Percentiles rank a stretch among this genome's conserved stretches.
phyloP scores from a whole-genome alignment of 2,797 vertebrate genomes.

The Amblyopsis hoosieri region DNA sequence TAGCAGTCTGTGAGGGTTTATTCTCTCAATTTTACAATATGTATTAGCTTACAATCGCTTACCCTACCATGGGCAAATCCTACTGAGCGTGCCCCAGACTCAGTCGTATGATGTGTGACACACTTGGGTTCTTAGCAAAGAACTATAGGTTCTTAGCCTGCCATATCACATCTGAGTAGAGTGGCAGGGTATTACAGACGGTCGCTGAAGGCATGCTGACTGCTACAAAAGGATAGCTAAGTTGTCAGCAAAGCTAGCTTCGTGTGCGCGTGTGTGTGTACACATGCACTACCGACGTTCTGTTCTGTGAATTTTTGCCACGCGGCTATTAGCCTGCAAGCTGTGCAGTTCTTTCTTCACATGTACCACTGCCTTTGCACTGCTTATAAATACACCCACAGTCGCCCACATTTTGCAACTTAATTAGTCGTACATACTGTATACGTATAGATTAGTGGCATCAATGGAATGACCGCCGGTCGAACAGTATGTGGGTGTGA shows the following conservation, averaged over 20 bases:
- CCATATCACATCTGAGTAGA: conserved; percentile 40
- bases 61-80: conserved; percentile 18
- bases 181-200: conserved; percentile 18
- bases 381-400: neutral
- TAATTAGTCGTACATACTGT: too few species aligned
- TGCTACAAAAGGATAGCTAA: too few species aligned
- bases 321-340: neutral
- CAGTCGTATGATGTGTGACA: conserved; percentile 30
- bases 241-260: too few species aligned
- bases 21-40: too few species aligned
- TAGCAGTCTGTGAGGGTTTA: too few species aligned
- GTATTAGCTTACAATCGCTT: too few species aligned
- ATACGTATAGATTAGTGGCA: too few species aligned
- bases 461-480: conserved; percentile 27
- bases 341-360: neutral
- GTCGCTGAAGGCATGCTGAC: too few species aligned
- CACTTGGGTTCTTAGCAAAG: too few species aligned
- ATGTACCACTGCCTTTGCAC: neutral
- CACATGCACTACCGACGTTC: neutral
- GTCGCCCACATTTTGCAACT: too few species aligned
- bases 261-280: too few species aligned
- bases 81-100: conserved; percentile 21
- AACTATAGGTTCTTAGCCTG: conserved; percentile 26
- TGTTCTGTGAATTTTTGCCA: too few species aligned
- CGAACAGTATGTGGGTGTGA: conserved; percentile 1